Evolutionary conservation across 1,140 invertebrate species (phyloP).

Genomic region (Dreissena rostriformis): DNA sequence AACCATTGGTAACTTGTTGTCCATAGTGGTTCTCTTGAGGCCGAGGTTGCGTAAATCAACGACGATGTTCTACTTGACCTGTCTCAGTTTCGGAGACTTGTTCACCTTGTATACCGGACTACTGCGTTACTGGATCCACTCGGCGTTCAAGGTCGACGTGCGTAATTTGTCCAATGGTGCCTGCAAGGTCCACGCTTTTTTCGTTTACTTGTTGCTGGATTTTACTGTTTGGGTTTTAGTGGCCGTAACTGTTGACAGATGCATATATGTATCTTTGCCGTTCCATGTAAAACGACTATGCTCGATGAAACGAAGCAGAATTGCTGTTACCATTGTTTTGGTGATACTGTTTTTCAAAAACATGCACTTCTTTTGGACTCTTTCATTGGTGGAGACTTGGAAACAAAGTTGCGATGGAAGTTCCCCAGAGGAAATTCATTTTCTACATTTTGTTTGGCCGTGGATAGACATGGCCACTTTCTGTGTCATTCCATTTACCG

Average conservation of each 20-base stretch:
- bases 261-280: constrained; percentile 66
- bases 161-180: constrained; percentile 58
- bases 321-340: constrained; percentile 50
- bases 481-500: too few relatives aligned
- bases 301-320: constrained; percentile 53
- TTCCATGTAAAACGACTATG: constrained; percentile 63
- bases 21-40: constrained; percentile 66
- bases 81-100: constrained; percentile 67
- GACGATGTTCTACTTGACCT: constrained; percentile 72
- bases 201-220: constrained; percentile 68
- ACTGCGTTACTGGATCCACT: constrained; percentile 64
- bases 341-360: constrained; percentile 59
- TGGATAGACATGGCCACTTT: constrained; percentile 78
- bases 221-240: constrained; percentile 71
- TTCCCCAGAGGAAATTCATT: constrained; percentile 24
- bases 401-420: constrained; percentile 50
- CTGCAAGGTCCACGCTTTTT: constrained; percentile 71
- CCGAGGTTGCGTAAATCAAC: constrained; percentile 62
- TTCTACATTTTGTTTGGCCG: constrained; percentile 69
- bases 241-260: constrained; percentile 69
- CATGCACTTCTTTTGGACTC: constrained; percentile 72
- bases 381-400: constrained; percentile 46
- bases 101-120: constrained; percentile 69
- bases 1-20: constrained; percentile 70
- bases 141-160: constrained; percentile 59